These are phyloP conservation scores for Ephestia elutella DNA, from an alignment of 1,140 invertebrate genomes.

Conservation along the genomic window DNA sequence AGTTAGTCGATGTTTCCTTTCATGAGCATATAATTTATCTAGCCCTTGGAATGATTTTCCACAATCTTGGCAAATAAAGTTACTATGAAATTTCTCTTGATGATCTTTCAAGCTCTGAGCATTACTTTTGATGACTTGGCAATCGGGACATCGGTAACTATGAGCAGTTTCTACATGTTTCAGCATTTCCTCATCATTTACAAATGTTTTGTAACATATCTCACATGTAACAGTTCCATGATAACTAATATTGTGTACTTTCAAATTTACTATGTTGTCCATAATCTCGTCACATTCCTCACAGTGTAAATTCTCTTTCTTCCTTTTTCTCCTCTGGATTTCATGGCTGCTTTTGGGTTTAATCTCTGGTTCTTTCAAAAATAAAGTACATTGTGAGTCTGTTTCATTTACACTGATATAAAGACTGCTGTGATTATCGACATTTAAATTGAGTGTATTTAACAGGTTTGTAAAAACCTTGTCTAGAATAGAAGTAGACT, in stretches of 20 bases:
- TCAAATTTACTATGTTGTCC: conserved; percentile 26
- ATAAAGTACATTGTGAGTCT: conserved; percentile 16
- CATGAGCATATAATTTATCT: conserved; percentile 47
- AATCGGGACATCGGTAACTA: conserved; percentile 41
- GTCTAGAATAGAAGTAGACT: conserved; percentile 32
- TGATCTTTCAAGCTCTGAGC: conserved; percentile 39
- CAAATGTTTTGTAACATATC: conserved; percentile 40
- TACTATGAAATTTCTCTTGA: conserved; percentile 32
- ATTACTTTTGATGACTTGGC: conserved; percentile 28
- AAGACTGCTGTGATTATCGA: conserved; percentile 20
- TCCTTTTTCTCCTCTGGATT: conserved; percentile 11
- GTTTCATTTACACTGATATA: conserved; percentile 38
- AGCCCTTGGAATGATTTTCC: conserved; percentile 44
- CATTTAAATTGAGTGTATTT: conserved; percentile 21
- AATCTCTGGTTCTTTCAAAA: conserved; percentile 10
- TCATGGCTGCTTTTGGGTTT: conserved; percentile 17
- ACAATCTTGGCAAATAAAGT: conserved; percentile 49
- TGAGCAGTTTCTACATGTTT: conserved; percentile 30
- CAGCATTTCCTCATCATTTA: conserved; percentile 31
- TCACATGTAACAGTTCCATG: conserved; percentile 44
- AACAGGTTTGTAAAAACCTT: conserved; percentile 38
- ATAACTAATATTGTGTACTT: conserved; percentile 34
- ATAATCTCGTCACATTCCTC: conserved; percentile 33
- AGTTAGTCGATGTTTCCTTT: conserved; percentile 38
- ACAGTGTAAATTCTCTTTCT: conserved; percentile 30